Evolutionary conservation across 2,113 vertebrate genomes (phyloP), one percentile per base, ranked within the genome.

Genomic region (Conger conger): DNA sequence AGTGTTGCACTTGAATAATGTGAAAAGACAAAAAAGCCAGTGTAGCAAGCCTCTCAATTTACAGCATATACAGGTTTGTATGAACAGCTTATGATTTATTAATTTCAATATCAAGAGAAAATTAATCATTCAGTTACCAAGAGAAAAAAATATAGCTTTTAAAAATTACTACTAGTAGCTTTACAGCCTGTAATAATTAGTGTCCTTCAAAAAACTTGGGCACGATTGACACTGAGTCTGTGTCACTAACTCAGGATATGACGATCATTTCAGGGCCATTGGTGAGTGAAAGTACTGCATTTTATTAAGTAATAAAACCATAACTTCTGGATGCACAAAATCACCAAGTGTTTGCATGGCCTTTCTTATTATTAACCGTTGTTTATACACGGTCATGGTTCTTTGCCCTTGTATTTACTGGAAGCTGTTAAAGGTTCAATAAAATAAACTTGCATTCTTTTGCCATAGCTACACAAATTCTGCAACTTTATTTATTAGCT

Each of bases 11-110:
- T 73, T 53, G 81, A 73, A 79, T 76, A 38, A 17, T 85, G 38
- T 60, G 38, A 50, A 57, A 81, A 81, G 84, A 86, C 83, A 76
- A 78, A 78, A 79, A 79, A 76, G 38, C 40, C 17, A 18, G 79
- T 73, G 13, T 79, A 20, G 27, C 17, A 0, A 57, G 82, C 82
- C 79, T 54, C 60, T 81, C 20, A 42, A 73, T 79, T 80, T 54
- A 63, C 33, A 83, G 54, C 37, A 57, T 0, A 18, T 5, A 0
- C 30, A 17, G 45, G 37, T 20, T 16, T 57, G 6, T 20, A 36
- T 36, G 40, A 81, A 63, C 36, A 27, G 37, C 45, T 27, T 38
- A 45, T 80, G 54, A 16, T n/a, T 80, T 37, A 42, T 42, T 38
- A 30, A 38, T 57, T 79, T 50, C 33, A 15, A 36, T 57, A 38